These are phyloP conservation scores for Protaetia brevitarsis DNA, from an alignment of 1,140 invertebrate genomes.

Conservation along the genomic window DNA sequence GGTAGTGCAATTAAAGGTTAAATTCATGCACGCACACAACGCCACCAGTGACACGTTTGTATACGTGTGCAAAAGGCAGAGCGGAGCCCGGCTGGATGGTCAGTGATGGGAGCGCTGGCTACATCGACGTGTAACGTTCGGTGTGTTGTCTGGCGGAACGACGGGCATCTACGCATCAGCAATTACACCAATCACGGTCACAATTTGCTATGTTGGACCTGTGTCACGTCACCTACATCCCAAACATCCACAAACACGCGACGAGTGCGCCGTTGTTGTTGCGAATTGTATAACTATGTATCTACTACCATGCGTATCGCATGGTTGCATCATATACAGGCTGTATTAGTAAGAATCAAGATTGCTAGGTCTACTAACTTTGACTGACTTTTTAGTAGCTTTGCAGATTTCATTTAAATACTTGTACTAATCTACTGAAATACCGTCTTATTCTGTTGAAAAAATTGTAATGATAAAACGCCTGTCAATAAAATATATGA, in stretches of 20 bases:
- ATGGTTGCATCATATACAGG: not conserved
- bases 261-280: not conserved
- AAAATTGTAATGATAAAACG: no score
- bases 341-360: no score
- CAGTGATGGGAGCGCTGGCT: not conserved
- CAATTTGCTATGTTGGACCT: constrained; percentile 23
- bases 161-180: constrained; percentile 12
- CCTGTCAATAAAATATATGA: no score
- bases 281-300: not conserved
- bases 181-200: constrained; percentile 21
- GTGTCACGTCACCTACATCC: constrained; percentile 21
- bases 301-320: not conserved
- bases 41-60: not conserved
- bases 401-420: no score
- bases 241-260: constrained; percentile 20
- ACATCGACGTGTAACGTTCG: constrained; percentile 13
- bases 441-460: no score
- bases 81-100: not conserved
- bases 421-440: no score
- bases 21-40: not conserved
- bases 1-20: constrained; percentile 2
- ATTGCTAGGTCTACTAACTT: no score
- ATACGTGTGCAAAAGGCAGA: not conserved
- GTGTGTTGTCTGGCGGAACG: constrained; percentile 1
- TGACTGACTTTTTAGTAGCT: no score